Evolutionary conservation across 30 jellyfish, hydroid and myxozoan genomes (phyloP).

Genomic region (Mastigias papua): DNA sequence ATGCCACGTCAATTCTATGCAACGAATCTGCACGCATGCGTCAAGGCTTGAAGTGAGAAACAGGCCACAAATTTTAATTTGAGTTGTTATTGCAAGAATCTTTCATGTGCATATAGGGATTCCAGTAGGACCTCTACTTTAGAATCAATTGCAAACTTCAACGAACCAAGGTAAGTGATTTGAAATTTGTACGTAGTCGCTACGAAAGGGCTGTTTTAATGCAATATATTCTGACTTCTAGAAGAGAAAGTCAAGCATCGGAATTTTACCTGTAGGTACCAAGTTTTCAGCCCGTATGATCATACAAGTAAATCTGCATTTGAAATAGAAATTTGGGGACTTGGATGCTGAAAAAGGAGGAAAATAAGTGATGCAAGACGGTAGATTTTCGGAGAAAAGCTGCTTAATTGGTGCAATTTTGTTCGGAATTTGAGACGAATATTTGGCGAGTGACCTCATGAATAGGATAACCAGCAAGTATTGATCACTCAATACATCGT

Average conservation of each 20-base stretch:
- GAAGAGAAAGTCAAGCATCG: not conserved
- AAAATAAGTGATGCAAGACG: not conserved
- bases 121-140: not conserved
- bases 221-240: not conserved
- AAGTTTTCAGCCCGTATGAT: not conserved
- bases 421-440: conserved; percentile 71
- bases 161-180: conserved; percentile 41
- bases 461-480: conserved; percentile 89
- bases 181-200: not conserved
- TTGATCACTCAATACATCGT: conserved; percentile 88
- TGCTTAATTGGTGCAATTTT: conserved; percentile 16
- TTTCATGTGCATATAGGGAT: conserved; percentile 42
- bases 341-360: not conserved
- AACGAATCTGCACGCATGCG: conserved; percentile 92
- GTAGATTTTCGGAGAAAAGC: not conserved
- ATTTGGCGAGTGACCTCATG: conserved; percentile 94
- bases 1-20: conserved; percentile 84
- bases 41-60: conserved; percentile 37
- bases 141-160: conserved; percentile 5
- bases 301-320: not conserved
- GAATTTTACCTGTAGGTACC: not conserved
- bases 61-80: conserved; percentile 34
- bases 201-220: not conserved
- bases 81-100: conserved; percentile 51
- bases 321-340: not conserved